Evolutionary conservation across 2,888 invertebrate species (phyloP).

Genomic region (Drosophila paracracens): DNA sequence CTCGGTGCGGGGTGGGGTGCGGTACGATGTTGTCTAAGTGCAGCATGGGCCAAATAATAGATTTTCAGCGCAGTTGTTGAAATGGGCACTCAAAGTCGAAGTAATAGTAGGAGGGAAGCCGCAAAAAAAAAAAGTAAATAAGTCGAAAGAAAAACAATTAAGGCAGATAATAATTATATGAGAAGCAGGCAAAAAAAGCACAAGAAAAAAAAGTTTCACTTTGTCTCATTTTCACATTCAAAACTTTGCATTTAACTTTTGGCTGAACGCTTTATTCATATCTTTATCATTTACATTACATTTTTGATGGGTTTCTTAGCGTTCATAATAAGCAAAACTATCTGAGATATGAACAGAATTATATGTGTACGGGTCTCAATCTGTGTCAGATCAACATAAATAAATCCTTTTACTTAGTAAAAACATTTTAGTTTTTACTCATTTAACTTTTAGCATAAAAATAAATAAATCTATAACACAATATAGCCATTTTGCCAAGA

Average conservation of each 20-base stretch:
- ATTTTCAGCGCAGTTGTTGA: constrained; percentile 69
- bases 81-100: constrained; percentile 51
- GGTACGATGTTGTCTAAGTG: constrained; percentile 13
- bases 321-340: background rate
- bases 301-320: background rate
- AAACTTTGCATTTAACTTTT: constrained; percentile 79
- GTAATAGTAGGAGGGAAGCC: background rate
- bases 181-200: constrained; percentile 45
- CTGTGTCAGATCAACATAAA: background rate
- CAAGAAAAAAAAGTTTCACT: constrained; percentile 62
- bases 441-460: background rate
- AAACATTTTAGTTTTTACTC: background rate
- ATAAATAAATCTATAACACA: background rate
- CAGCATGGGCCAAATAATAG: constrained; percentile 54
- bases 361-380: background rate
- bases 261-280: constrained; percentile 35
- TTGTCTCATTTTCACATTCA: constrained; percentile 71
- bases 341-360: background rate
- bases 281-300: constrained; percentile 39
- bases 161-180: constrained; percentile 77
- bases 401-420: background rate
- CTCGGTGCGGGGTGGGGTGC: constrained; percentile 1
- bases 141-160: constrained; percentile 78
- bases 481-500: background rate
- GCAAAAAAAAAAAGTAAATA: constrained; percentile 52